These are phyloP conservation scores for Xestia rhomboidea DNA, from an alignment of 2,888 invertebrate genomes.

Conservation along the genomic window DNA sequence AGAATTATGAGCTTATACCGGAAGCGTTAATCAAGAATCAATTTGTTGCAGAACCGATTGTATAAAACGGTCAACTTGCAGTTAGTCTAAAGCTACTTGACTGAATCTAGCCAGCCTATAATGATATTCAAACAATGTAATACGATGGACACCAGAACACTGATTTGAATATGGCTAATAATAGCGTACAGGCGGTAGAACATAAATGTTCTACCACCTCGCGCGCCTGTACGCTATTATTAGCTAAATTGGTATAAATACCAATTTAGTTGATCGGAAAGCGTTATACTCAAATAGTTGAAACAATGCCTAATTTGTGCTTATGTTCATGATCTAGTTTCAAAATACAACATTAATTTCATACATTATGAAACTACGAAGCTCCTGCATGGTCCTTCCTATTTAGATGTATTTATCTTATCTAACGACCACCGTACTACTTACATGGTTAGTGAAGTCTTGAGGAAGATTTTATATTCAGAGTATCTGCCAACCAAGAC, in stretches of 20 bases:
- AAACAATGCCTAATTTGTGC: slow-evolving; percentile 31
- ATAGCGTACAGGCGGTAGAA: not conserved
- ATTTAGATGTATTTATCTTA: not conserved
- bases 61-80: slow-evolving; percentile 15
- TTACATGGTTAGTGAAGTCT: not conserved
- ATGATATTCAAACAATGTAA: slow-evolving; percentile 3
- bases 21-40: slow-evolving; percentile 44
- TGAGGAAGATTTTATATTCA: not conserved
- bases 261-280: slow-evolving; percentile 24
- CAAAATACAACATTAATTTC: slow-evolving; percentile 3
- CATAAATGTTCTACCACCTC: too few species aligned
- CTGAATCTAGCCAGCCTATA: slow-evolving; percentile 10
- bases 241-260: too few species aligned
- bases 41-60: slow-evolving; percentile 42
- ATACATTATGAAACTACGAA: not conserved
- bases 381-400: not conserved
- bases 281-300: slow-evolving; percentile 18
- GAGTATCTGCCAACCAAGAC: slow-evolving; percentile 4
- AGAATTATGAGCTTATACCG: not conserved
- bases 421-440: not conserved
- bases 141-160: not conserved
- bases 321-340: slow-evolving; percentile 9
- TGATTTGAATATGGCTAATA: slow-evolving; percentile 14
- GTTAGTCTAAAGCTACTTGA: slow-evolving; percentile 13
- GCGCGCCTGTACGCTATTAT: too few species aligned